A percentile compares a stretch with the other conserved stretches of the same genome.
Evolutionary conservation across 2,888 invertebrate genomes (phyloP).

Genomic region (Chloroclysta siterata): DNA sequence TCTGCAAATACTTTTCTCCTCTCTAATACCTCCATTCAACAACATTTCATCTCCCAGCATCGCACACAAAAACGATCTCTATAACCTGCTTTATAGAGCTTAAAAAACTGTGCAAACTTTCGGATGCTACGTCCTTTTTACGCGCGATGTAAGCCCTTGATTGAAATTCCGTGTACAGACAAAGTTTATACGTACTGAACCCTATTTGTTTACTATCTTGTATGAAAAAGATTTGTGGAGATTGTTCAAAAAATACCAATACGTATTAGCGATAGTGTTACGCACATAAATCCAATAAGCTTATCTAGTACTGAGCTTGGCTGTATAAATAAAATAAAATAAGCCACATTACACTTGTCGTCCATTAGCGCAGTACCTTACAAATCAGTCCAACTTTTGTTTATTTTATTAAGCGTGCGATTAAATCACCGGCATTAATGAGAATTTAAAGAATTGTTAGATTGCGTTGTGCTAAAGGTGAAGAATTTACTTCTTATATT

Average conservation of each 20-base stretch:
- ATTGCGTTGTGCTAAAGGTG: conserved; percentile 51
- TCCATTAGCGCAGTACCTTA: conserved; percentile 25
- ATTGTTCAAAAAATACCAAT: conserved; percentile 50
- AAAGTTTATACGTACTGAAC: conserved; percentile 73
- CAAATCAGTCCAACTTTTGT: conserved; percentile 29
- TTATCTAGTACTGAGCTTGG: conserved; percentile 44
- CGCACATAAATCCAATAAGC: conserved; percentile 64
- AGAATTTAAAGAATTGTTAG: conserved; percentile 23
- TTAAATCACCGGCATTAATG: conserved; percentile 20
- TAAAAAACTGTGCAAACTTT: conserved; percentile 6
- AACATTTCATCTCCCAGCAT: conserved; percentile 42
- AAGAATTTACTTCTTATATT: conserved; percentile 29
- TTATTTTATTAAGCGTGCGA: conserved; percentile 17
- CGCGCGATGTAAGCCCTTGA: conserved; percentile 56
- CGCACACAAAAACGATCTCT: conserved; percentile 42
- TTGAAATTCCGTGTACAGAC: conserved; percentile 84
- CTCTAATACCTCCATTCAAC: conserved; percentile 57
- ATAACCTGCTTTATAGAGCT: not conserved
- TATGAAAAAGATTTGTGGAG: conserved; percentile 56
- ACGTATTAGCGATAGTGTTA: conserved; percentile 74
- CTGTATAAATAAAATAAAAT: conserved; percentile 24
- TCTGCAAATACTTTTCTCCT: conserved; percentile 78
- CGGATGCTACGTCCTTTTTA: conserved; percentile 11
- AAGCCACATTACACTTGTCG: conserved; percentile 27
- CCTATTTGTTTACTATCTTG: conserved; percentile 76